Evolutionary conservation across 2,797 vertebrate species (phyloP), one percentile per base, ranked within the genome.

Genomic region (Anguilla marmorata): DNA sequence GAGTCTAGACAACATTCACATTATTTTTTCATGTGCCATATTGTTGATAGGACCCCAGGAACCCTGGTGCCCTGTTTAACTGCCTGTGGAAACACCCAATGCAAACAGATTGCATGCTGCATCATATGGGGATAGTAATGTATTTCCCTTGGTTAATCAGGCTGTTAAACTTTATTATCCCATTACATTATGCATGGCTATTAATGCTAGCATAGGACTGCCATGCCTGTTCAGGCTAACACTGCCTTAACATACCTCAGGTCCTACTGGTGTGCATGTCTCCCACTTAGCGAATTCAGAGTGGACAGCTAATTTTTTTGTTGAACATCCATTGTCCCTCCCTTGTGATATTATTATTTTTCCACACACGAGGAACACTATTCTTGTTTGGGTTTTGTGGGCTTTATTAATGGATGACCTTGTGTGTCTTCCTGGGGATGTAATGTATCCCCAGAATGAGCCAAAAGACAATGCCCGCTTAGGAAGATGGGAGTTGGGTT

Each of bases 111-210:
- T 72, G 83, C 45, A 86, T 88, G 89, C 91, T 89, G 87, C 90
- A 91, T 90, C 88, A 93, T 87, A 89, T 86, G 88, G 24, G 21
- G 87, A 76, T 30, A 2, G 86, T 87, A 50, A 93, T 92, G 90
- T 90, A 93, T 92, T 93, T 91, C 85, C 74, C 88, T 86, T 90
- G 89, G 94, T 94, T 94, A 95, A 93, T 94, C 94, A 93, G 86
- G 92, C 93, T 89, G 92, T 94, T 94, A 95, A 94, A 94, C 87
- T 93, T 95, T 92, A 94, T 90, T 90, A 93, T 92, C 91, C 93
- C 91, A 93, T 93, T 90, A 94, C 94, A 93, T 90, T 88, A 89
- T 90, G 90, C 90, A 88, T 86, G 90, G 91, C 92, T 89, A 93
- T 93, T 93, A 93, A 90, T 88, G 90, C 89, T 89, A 88, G 88